Evolutionary conservation across 2,797 vertebrate genomes (phyloP), one percentile per base, ranked within the genome.

Genomic region (Xenops minutus): DNA sequence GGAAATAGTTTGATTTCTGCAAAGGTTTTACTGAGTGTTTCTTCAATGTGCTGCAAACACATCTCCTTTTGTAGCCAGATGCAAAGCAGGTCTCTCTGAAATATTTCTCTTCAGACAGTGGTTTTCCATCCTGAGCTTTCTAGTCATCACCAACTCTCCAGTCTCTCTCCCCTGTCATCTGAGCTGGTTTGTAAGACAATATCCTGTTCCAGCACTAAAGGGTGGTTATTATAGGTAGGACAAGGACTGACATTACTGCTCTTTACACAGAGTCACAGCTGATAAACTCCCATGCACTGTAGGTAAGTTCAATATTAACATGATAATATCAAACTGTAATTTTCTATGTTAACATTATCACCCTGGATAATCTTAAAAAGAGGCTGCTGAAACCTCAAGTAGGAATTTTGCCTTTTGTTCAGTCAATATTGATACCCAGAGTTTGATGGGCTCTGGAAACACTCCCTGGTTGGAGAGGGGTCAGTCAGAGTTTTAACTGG

Each of bases 151-250:
- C 90, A 62, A 2, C 24, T 78, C 74, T 54, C 82, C 69, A 59
- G 13, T 79, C 67, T 95, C 68, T 95, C 89, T 85, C 84, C 36
- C 3, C 71, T 89, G 77, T 59, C 89, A 87, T 46, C 93, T 91
- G 84, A 81, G 66, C 80, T 93, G 93, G 74, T 92, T 84, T 93
- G 78, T 77, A 88, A 79, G 88, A 58, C 43, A 17, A 49, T 89
- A 21, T 85, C 92, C 81, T 89, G 52, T 76, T 87, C 89, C 69
- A 88, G 58, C 96, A 56, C 54, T 86, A 67, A 55, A 74, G 48
- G 41, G 71, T 92, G 95, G 87, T 94, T 93, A 61, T 85, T 94
- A 17, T 19, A 71, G 19, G 56, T 14, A 37, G 77, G 68, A 84
- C 46, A 82, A 61, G 71, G 94, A 67, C 55, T 90, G 59, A n/a